These are phyloP conservation scores for Xenentodon cancila DNA, from an alignment of 2,797 vertebrate species.

Conservation along the genomic window DNA sequence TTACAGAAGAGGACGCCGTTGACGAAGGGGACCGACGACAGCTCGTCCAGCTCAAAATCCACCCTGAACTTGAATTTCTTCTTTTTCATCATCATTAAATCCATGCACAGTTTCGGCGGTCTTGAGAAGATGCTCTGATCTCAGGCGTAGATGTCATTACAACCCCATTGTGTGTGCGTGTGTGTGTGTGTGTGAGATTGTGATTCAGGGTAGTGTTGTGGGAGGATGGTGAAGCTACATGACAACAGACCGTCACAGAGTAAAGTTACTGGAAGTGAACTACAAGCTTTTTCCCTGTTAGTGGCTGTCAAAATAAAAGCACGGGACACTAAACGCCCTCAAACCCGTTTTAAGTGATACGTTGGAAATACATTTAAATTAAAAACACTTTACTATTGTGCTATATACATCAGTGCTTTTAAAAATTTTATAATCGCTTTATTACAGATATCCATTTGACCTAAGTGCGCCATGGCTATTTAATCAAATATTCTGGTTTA, in stretches of 20 bases:
- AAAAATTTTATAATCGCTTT: too few relatives aligned
- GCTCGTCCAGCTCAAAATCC: constrained; percentile 94
- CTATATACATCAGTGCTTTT: too few relatives aligned
- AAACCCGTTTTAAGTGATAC: neutral
- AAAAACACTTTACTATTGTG: too few relatives aligned
- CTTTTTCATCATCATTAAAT: constrained; percentile 95
- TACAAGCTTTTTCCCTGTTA: constrained; percentile 1
- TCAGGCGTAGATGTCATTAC: constrained; percentile 52
- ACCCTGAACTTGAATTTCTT: constrained; percentile 99
- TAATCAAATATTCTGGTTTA: too few relatives aligned
- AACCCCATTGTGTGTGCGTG: constrained; percentile 49
- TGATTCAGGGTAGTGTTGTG: constrained; percentile 21
- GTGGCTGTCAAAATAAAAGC: constrained; percentile 33
- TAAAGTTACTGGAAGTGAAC: accelerated
- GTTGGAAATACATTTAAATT: neutral
- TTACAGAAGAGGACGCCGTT: constrained; percentile 98
- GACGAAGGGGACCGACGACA: constrained; percentile 95
- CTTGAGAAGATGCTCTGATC: constrained; percentile 14
- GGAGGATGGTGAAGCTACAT: constrained; percentile 39
- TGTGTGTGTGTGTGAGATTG: neutral
- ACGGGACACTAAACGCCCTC: neutral
- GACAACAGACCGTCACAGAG: constrained; percentile 1
- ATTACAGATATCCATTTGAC: too few relatives aligned
- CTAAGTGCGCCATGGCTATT: too few relatives aligned
- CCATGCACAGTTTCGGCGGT: constrained; percentile 72